Percentiles rank a stretch among this genome's conserved stretches.
These are phyloP conservation scores for Polydesmus complanatus DNA, from an alignment of 2,888 invertebrate species.

Conservation along the genomic window DNA sequence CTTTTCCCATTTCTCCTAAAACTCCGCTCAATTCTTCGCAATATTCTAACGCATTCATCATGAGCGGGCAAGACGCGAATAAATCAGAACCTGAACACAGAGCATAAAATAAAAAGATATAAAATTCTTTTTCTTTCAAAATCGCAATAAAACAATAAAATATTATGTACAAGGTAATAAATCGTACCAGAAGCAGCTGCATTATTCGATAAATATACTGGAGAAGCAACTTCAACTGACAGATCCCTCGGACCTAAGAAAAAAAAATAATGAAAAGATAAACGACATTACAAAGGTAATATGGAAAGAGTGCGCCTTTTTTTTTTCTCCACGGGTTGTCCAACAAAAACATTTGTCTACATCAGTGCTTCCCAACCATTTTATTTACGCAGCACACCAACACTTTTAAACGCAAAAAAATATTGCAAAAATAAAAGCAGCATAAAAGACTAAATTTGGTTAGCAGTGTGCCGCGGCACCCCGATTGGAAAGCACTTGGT, in stretches of 20 bases:
- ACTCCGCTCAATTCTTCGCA: slow-evolving; percentile 12
- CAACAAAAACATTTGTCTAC: too few relatives aligned
- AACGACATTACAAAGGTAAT: too few relatives aligned
- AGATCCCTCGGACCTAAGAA: not conserved
- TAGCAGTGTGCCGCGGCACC: too few relatives aligned
- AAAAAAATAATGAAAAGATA: not conserved
- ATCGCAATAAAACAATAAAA: not conserved
- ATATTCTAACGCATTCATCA: slow-evolving; percentile 3
- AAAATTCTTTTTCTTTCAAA: not conserved
- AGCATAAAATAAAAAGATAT: not conserved
- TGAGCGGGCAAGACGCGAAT: slow-evolving; percentile 2
- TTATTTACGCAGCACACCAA: too few relatives aligned
- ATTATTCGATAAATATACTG: not conserved
- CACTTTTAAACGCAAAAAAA: not conserved
- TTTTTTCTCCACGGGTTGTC: too few relatives aligned
- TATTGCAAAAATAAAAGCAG: not conserved
- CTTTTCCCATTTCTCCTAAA: slow-evolving; percentile 10
- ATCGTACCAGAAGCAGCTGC: not conserved
- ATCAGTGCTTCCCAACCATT: too few relatives aligned
- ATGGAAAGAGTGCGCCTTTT: too few relatives aligned
- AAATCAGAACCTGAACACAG: not conserved
- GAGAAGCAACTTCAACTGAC: slow-evolving; percentile 4
- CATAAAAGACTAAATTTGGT: too few relatives aligned
- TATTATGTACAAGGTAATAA: not conserved
- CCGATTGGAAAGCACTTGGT: too few relatives aligned